Conservation (phyloP, 2,888 invertebrate genomes). For the Epirrita christyi region DNA sequence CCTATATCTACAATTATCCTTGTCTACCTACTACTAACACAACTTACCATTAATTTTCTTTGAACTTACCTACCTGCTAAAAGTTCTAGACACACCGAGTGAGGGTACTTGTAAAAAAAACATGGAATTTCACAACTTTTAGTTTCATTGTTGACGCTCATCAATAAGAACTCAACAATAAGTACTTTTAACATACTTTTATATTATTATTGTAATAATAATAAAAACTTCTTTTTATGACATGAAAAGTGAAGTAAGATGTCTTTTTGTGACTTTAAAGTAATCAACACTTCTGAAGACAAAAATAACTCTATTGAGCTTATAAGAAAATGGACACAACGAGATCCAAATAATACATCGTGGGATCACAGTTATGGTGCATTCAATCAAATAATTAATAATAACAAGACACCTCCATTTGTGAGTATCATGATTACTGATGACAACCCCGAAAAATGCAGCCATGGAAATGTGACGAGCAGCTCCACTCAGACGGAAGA, state of each 20-base stretch:
- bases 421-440: conserved; percentile 63
- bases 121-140: too few relatives aligned
- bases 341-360: conserved; percentile 59
- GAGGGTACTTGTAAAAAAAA: too few relatives aligned
- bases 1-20: too few relatives aligned
- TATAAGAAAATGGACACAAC: conserved; percentile 62
- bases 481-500: conserved; percentile 67
- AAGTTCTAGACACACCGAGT: too few relatives aligned
- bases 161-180: too few relatives aligned
- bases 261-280: conserved; percentile 42
- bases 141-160: too few relatives aligned
- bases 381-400: conserved; percentile 46
- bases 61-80: too few relatives aligned
- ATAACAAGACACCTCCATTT: conserved; percentile 63
- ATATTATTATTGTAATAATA: neutral
- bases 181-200: too few relatives aligned
- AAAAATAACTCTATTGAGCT: conserved; percentile 63
- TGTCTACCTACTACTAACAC: too few relatives aligned
- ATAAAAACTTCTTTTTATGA: neutral
- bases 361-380: conserved; percentile 60
- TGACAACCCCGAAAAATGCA: conserved; percentile 52
- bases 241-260: conserved; percentile 35
- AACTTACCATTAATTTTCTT: too few relatives aligned
- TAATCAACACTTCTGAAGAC: conserved; percentile 44
- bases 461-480: conserved; percentile 45